phyloP scores from a whole-genome alignment of 2,888 invertebrate species.

The Lycia hirtaria region DNA sequence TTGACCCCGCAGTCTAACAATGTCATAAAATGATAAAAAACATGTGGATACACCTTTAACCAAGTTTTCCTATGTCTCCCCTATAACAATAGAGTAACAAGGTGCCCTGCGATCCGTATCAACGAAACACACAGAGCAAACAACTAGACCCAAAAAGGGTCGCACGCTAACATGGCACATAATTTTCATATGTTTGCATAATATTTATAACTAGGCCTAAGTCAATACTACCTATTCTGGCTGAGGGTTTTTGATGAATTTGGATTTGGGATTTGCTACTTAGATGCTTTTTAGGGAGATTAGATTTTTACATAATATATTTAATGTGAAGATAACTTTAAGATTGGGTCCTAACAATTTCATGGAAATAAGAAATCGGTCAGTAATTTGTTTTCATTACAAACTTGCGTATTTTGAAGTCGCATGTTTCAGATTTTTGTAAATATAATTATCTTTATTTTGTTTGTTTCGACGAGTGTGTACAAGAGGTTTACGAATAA shows the following conservation, averaged over 20 bases:
- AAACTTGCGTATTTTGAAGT: too few relatives aligned
- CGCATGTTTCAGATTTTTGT: too few relatives aligned
- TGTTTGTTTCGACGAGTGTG: too few relatives aligned
- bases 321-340: too few relatives aligned
- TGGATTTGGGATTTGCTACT: slow-evolving; percentile 33
- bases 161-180: slow-evolving; percentile 52
- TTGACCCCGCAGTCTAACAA: too few relatives aligned
- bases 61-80: neutral
- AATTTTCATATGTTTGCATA: slow-evolving; percentile 66
- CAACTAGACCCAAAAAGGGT: slow-evolving; percentile 48
- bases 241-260: slow-evolving; percentile 37
- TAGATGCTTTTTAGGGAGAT: slow-evolving; percentile 13
- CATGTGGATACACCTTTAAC: slow-evolving; percentile 1
- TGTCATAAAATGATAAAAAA: too few relatives aligned
- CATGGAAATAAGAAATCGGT: too few relatives aligned
- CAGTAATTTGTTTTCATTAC: too few relatives aligned
- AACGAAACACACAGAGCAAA: slow-evolving; percentile 42
- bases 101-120: slow-evolving; percentile 20
- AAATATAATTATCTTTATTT: too few relatives aligned
- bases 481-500: too few relatives aligned
- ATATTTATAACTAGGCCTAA: slow-evolving; percentile 70
- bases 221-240: slow-evolving; percentile 55
- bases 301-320: too few relatives aligned
- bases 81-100: slow-evolving; percentile 16
- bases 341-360: too few relatives aligned